Conservation (phyloP, 2,797 vertebrate species). For the Emys orbicularis region DNA sequence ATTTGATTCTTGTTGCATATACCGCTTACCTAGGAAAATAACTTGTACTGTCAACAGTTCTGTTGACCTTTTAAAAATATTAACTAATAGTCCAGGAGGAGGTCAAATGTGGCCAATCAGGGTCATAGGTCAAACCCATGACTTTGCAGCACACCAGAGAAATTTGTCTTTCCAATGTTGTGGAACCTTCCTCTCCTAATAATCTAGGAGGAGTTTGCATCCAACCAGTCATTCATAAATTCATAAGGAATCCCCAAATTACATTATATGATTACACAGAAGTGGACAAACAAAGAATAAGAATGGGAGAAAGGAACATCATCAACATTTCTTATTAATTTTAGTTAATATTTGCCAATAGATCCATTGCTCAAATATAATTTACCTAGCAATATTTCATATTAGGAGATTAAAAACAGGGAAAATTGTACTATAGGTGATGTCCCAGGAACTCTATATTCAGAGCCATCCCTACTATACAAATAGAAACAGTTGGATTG, state of each 20-base stretch:
- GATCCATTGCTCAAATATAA: slow-evolving; percentile 69
- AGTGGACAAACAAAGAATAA: slow-evolving; percentile 68
- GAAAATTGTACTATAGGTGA: slow-evolving; percentile 42
- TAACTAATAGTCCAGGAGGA: slow-evolving; percentile 20
- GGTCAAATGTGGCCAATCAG: slow-evolving; percentile 36
- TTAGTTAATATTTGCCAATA: slow-evolving; percentile 68
- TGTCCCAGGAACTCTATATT: slow-evolving; percentile 38
- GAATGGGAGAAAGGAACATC: slow-evolving; percentile 59
- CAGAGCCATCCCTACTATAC: slow-evolving; percentile 57
- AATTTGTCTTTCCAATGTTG: slow-evolving; percentile 46
- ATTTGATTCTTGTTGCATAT: slow-evolving; percentile 22
- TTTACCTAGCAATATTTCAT: slow-evolving; percentile 71
- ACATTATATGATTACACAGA: slow-evolving; percentile 61
- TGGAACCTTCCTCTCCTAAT: slow-evolving; percentile 22
- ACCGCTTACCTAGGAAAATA: neutral
- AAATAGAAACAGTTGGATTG: slow-evolving; percentile 71
- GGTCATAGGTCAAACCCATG: slow-evolving; percentile 30
- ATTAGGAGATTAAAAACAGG: slow-evolving; percentile 66
- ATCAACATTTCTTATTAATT: slow-evolving; percentile 74
- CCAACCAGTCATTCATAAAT: slow-evolving; percentile 23
- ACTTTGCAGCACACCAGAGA: slow-evolving; percentile 43
- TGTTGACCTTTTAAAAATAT: slow-evolving; percentile 16
- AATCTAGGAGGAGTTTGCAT: slow-evolving; percentile 50
- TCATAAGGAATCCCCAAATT: slow-evolving; percentile 50
- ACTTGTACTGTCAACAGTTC: neutral